Conservation (phyloP, 2,113 vertebrate genomes). For the Balaeniceps rex region DNA sequence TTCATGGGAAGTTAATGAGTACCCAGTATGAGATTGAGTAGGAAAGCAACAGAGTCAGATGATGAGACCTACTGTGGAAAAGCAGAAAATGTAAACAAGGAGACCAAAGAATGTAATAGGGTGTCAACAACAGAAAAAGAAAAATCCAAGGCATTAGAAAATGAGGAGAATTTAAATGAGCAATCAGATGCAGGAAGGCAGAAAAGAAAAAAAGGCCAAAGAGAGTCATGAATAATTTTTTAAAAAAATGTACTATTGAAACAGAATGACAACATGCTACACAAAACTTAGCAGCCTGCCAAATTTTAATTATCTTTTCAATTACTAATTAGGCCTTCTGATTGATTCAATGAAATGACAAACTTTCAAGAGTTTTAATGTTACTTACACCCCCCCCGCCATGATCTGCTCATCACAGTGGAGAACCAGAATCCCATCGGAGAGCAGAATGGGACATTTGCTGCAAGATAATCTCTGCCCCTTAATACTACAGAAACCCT, state of each 20-base stretch:
- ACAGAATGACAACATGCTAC: neutral
- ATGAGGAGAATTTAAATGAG: neutral
- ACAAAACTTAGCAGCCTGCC: neutral
- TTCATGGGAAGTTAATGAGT: neutral
- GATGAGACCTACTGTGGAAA: neutral
- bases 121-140: neutral
- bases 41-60: neutral
- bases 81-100: neutral
- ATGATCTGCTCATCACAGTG: neutral
- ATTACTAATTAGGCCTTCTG: constrained; percentile 1
- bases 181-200: neutral
- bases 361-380: neutral
- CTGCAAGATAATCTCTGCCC: neutral
- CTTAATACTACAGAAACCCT: neutral
- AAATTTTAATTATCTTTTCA: constrained; percentile 7
- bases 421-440: neutral
- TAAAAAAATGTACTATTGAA: neutral
- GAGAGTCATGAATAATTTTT: neutral
- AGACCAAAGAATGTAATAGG: neutral
- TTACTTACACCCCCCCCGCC: neutral
- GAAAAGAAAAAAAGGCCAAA: neutral
- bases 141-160: neutral
- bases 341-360: neutral
- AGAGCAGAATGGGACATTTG: neutral
- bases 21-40: neutral